Evolutionary conservation across 2,888 invertebrate species (phyloP), one percentile per base, ranked within the genome.

Genomic region (Acleris emargana): DNA sequence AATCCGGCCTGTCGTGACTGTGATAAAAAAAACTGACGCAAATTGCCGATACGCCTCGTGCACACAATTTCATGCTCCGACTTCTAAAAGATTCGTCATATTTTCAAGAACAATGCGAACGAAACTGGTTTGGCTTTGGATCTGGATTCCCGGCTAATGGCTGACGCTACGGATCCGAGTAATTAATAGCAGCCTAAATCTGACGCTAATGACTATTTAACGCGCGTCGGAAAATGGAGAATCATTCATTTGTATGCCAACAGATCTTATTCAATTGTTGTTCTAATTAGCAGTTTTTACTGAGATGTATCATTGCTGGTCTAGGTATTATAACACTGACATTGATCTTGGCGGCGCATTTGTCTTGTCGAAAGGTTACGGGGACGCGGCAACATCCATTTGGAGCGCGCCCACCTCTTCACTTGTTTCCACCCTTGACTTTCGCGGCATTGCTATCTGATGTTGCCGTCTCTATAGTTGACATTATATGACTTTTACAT

Each of bases 41-140:
- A 92, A 91, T 92, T 88, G 89, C 83, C 89, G 92, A 91, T 91
- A 91, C 91, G 91, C 87, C 88, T 89, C 89, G 89, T 86, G 91
- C 88, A 89, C 92, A 90, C 90, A 91, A 91, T 91, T 92, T 91
- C 90, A 91, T 90, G 91, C 87, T 82, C 83, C 80, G 83, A 75
- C 84, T 86, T 88, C 82, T 81, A 76, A 77, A 73, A 87, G 87
- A 90, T 89, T 90, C 87, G 88, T 89, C 90, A 91, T 89, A 91
- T 77, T 77, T 81, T 85, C 80, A 80, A 84, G 83, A 83, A 83
- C 74, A 78, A 79, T 73, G 71, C 70, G 76, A 71, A 76, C 75
- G 72, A 73, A 77, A 76, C 74, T 73, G 59, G 73, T 76, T 73
- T 81, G 71, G 71, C 69, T 77, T 76, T 76, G 75, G 50, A 55